Conservation (phyloP, 2,888 invertebrate species). For the Drosophila nr. perissopoda region DNA sequence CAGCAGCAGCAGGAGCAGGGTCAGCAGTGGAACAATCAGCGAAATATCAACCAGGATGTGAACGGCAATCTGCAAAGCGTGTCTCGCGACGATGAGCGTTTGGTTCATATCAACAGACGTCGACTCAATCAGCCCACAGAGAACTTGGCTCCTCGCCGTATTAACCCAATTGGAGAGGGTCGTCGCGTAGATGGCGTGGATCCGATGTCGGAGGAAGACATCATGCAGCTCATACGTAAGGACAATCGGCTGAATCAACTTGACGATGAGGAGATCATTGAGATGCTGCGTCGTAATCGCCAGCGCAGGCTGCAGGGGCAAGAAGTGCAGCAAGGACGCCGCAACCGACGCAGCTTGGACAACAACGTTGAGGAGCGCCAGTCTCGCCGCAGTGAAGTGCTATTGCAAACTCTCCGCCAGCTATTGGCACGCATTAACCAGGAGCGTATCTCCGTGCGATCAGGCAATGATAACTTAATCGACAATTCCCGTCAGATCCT, state of each 20-base stretch:
- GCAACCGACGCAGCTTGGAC: conserved; percentile 64
- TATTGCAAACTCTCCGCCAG: conserved; percentile 89
- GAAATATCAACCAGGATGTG: neutral
- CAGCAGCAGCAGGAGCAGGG: neutral
- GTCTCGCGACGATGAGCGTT: conserved; percentile 59
- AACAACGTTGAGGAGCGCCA: conserved; percentile 6
- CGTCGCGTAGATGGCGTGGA: conserved; percentile 17
- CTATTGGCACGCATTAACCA: conserved; percentile 90
- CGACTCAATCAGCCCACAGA: conserved; percentile 50
- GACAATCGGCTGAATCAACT: conserved; percentile 52
- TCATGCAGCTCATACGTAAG: conserved; percentile 48
- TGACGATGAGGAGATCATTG: conserved; percentile 60
- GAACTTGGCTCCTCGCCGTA: conserved; percentile 28
- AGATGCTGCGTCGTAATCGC: conserved; percentile 55
- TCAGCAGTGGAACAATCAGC: neutral
- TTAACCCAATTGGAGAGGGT: conserved; percentile 54
- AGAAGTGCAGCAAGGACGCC: conserved; percentile 38
- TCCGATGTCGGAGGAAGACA: conserved; percentile 46
- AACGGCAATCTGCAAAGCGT: conserved; percentile 46
- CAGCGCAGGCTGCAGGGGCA: conserved; percentile 20
- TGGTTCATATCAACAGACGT: conserved; percentile 63
- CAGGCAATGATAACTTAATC: conserved; percentile 85
- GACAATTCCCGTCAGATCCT: conserved; percentile 86
- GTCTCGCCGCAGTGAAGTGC: conserved; percentile 72
- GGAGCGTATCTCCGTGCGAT: conserved; percentile 89